Evolutionary conservation across 2,888 invertebrate species (phyloP), one percentile per base, ranked within the genome.

Genomic region (Drosophila nigricruria): DNA sequence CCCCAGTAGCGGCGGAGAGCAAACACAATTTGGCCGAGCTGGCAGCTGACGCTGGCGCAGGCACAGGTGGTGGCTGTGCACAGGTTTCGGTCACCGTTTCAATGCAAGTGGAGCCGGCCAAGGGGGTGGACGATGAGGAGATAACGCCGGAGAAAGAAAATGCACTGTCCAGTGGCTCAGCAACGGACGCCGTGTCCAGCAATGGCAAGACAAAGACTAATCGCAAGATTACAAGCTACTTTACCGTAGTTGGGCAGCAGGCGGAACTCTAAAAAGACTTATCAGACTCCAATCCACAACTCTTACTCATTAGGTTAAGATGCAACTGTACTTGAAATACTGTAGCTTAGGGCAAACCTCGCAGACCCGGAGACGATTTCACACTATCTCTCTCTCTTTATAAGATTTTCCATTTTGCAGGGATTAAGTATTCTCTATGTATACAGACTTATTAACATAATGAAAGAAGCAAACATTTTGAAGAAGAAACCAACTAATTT

Each of bases 241-340:
- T 91, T 53, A 90, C 91, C n/a, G 91, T 91, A 43, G 83, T 91
- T 30, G 91, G 91, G 5, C 92, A 91, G 59, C 87, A 92, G 75
- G 82, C 91, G 50, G 89, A 91, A 77, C 80, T 81, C 67, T 89
- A 83, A 89, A 83, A 89, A 88, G 89, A 89, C 89, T 90, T 86
- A 74, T 70, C 69, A 61, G 74, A 68, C 70, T 66, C 65, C 47
- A 63, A 61, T 73, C 79, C 70, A 74, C 61, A 61, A 53, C 58
- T 82, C 70, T 77, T 83, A 84, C 84, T 85, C 89, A 84, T 84
- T 83, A 83, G 70, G 58, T 78, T 85, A 72, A 76, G 68, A 62
- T 50, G 81, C 86, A 81, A 81, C 68, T 74, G 84, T 84, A 89
- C 80, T 82, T 89, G 66, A 84, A 70, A 73, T 58, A 57, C 64